phyloP scores from a whole-genome alignment of 2,113 vertebrate species.

The Barnardius zonarius region DNA sequence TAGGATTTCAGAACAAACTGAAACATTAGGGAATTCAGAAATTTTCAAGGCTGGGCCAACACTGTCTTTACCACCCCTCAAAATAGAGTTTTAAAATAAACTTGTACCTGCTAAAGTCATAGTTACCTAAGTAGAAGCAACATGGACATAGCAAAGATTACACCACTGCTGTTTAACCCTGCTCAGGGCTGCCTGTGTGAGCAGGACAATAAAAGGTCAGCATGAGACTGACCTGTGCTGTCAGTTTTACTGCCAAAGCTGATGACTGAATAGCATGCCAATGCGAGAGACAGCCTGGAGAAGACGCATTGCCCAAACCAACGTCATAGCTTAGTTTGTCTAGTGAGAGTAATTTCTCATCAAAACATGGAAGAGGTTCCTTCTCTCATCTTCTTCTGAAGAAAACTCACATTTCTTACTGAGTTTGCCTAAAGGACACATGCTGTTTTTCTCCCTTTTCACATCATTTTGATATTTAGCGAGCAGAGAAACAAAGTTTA shows the following conservation, averaged over 20 bases:
- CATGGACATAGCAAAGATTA: not conserved
- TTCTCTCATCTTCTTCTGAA: not conserved
- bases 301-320: not conserved
- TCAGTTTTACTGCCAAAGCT: not conserved
- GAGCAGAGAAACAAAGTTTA: not conserved
- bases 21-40: not conserved
- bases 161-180: not conserved
- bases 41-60: not conserved
- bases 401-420: not conserved
- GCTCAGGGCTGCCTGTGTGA: not conserved
- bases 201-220: not conserved
- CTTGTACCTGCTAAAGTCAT: not conserved
- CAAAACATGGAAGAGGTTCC: not conserved
- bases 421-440: not conserved
- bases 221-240: not conserved
- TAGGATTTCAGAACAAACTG: not conserved
- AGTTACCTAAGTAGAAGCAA: not conserved
- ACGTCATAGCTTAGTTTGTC: not conserved
- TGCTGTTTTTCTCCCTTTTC: not conserved
- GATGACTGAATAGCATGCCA: not conserved
- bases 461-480: not conserved
- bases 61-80: fast-evolving
- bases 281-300: not conserved
- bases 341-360: not conserved
- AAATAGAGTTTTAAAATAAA: not conserved